Evolutionary conservation across 2,888 invertebrate species (phyloP).

Genomic region (Xylota sylvarum): DNA sequence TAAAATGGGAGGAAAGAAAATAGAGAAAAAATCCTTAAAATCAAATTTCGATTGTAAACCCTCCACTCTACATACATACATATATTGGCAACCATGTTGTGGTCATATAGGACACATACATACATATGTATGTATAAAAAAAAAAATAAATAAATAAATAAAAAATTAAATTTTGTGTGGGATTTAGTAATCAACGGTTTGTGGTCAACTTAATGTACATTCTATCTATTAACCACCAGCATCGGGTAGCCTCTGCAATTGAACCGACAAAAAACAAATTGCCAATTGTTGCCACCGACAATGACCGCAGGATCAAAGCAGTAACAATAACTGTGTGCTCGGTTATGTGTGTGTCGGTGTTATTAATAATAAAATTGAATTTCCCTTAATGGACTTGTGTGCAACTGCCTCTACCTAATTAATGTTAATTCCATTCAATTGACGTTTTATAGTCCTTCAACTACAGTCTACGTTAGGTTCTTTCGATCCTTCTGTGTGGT

Average conservation of each 20-base stretch:
- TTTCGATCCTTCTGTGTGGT: neutral
- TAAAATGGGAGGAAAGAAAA: neutral
- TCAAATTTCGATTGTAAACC: conserved; percentile 4
- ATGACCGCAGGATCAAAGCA: conserved; percentile 47
- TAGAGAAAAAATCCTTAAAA: neutral
- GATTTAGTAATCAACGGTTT: conserved; percentile 38
- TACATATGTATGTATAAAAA: too few species aligned
- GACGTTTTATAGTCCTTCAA: conserved; percentile 4
- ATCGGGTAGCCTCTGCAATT: conserved; percentile 27
- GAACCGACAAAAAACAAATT: conserved; percentile 53
- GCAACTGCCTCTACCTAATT: conserved; percentile 5
- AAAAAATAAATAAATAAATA: neutral
- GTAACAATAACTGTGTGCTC: conserved; percentile 6
- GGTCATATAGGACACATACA: neutral
- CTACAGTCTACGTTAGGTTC: neutral
- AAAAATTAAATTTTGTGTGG: conserved; percentile 9
- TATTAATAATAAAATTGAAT: conserved; percentile 56
- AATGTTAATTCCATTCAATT: conserved; percentile 25
- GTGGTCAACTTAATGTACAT: conserved; percentile 17
- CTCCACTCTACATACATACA: conserved; percentile 2
- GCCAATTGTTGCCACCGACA: conserved; percentile 58
- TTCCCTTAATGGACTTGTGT: conserved; percentile 33
- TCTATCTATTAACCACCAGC: neutral
- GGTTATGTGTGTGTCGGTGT: neutral
- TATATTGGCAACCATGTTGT: conserved; percentile 1